Percentiles rank a stretch among this genome's conserved stretches.
These are phyloP conservation scores for Lingula anatina DNA, from an alignment of 2,888 invertebrate genomes.

Conservation along the genomic window DNA sequence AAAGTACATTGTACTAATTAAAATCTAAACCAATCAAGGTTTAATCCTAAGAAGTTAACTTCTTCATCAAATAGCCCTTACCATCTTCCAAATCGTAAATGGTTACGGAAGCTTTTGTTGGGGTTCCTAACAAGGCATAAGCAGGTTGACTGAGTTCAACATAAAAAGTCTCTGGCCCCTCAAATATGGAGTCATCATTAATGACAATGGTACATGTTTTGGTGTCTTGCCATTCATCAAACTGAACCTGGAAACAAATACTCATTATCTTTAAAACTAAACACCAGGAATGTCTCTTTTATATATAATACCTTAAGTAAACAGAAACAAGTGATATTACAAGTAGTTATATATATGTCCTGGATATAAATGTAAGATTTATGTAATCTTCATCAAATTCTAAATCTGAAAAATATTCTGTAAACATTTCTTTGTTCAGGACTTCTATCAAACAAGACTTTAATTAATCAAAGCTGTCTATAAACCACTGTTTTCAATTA, in stretches of 20 bases:
- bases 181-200: slow-evolving; percentile 42
- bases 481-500: too few species aligned
- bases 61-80: too few species aligned
- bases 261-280: background rate
- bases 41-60: too few species aligned
- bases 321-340: too few species aligned
- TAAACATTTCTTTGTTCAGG: too few species aligned
- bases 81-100: slow-evolving; percentile 45
- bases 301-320: background rate
- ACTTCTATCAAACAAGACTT: too few species aligned
- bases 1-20: too few species aligned
- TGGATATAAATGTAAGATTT: too few species aligned
- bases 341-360: background rate
- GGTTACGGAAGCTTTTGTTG: slow-evolving; percentile 23
- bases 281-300: background rate
- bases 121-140: slow-evolving; percentile 30
- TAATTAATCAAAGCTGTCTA: too few species aligned
- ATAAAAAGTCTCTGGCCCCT: slow-evolving; percentile 42
- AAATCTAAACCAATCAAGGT: too few species aligned
- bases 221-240: slow-evolving; percentile 42
- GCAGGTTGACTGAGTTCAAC: slow-evolving; percentile 34
- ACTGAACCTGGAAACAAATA: slow-evolving; percentile 32
- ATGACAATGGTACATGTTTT: slow-evolving; percentile 42
- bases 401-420: too few species aligned
- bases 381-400: too few species aligned